Evolutionary conservation across 1,140 invertebrate genomes (phyloP).

Genomic region (Colletes gigas): DNA sequence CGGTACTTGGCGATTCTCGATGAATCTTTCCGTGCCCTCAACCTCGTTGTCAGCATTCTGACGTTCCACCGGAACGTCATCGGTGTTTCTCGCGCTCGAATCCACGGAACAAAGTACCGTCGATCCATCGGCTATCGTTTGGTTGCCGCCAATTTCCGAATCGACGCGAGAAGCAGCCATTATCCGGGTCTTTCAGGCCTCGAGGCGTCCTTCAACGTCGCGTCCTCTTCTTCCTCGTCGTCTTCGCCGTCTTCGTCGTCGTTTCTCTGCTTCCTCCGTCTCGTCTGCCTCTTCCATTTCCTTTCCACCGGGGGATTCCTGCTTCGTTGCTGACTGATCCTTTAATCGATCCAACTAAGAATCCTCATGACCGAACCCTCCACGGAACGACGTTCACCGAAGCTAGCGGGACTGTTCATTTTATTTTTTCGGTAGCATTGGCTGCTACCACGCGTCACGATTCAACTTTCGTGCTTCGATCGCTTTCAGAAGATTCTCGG

Average conservation of each 20-base stretch:
- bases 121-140: background rate
- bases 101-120: too few relatives aligned
- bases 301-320: constrained; percentile 4
- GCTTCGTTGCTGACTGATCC: background rate
- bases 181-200: constrained; percentile 41
- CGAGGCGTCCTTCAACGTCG: constrained; percentile 25
- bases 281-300: constrained; percentile 58
- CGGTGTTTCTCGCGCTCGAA: background rate
- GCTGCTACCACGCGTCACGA: too few relatives aligned
- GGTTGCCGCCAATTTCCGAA: constrained; percentile 34
- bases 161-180: constrained; percentile 52
- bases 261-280: constrained; percentile 43
- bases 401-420: background rate
- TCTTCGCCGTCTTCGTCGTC: constrained; percentile 43
- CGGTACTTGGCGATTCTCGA: background rate
- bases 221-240: constrained; percentile 32
- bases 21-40: background rate
- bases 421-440: background rate
- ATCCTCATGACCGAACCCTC: background rate
- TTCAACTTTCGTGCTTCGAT: background rate
- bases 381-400: too few relatives aligned
- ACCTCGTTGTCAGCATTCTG: background rate
- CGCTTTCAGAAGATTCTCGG: background rate
- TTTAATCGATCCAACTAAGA: too few relatives aligned
- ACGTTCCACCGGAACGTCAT: background rate